A percentile compares a stretch with the other conserved stretches of the same genome.
These are phyloP conservation scores for Scaptodrosophila lebanonensis DNA, from an alignment of 1,140 invertebrate species.

Conservation along the genomic window DNA sequence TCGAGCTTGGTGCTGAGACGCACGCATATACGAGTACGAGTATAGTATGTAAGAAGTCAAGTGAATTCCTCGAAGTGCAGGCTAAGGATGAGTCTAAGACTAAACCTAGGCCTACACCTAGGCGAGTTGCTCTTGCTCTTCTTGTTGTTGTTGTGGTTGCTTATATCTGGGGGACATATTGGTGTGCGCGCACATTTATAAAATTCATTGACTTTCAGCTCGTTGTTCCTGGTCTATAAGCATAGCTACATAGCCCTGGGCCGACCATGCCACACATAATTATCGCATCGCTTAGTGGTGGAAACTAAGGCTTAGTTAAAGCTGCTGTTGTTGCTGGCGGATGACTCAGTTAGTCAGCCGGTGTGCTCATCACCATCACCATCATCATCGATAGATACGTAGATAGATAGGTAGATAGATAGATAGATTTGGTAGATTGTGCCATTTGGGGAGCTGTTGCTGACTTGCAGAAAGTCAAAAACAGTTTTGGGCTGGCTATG, in stretches of 20 bases:
- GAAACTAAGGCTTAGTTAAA: conserved; percentile 31
- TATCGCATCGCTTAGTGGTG: too few relatives aligned
- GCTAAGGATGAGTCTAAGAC: conserved; percentile 39
- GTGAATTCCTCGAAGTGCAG: conserved; percentile 65
- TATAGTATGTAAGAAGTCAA: too few relatives aligned
- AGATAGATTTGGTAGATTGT: too few relatives aligned
- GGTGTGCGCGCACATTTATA: conserved; percentile 5
- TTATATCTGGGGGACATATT: conserved; percentile 8
- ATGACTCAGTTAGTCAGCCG: conserved; percentile 32
- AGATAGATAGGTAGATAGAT: too few relatives aligned
- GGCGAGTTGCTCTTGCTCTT: background rate
- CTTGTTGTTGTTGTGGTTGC: background rate
- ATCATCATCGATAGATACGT: too few relatives aligned
- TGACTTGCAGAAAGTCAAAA: conserved; percentile 58
- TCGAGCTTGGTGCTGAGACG: too few relatives aligned
- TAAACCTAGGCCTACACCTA: background rate
- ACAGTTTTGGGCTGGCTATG: conserved; percentile 37
- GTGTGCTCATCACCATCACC: too few relatives aligned
- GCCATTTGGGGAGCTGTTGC: conserved; percentile 31
- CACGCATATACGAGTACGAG: background rate
- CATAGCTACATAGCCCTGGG: conserved; percentile 5
- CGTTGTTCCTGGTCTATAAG: conserved; percentile 7
- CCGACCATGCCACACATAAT: conserved; percentile 6
- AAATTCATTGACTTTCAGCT: conserved; percentile 18
- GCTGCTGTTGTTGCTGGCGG: background rate